Evolutionary conservation across 53 echinoderm and acorn worm genomes (phyloP).

Genomic region (Luidia sarsii): DNA sequence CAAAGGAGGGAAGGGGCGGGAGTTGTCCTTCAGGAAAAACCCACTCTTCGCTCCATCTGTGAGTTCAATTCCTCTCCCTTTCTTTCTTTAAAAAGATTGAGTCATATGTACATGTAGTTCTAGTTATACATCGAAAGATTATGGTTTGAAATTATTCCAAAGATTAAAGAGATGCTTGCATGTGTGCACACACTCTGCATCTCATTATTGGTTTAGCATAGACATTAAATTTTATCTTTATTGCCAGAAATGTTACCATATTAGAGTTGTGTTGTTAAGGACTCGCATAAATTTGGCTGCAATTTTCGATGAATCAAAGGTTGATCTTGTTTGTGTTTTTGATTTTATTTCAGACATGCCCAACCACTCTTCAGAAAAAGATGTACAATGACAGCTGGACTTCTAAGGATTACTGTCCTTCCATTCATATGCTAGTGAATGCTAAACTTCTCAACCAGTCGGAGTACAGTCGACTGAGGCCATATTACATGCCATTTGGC

Average conservation of each 20-base stretch:
- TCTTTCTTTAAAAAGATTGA: too few relatives aligned
- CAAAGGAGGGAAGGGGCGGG: constrained; percentile 15
- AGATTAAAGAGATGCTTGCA: too few relatives aligned
- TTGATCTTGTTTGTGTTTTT: too few relatives aligned
- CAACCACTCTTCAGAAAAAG: constrained; percentile 55
- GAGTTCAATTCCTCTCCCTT: too few relatives aligned
- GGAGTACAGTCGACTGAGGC: constrained; percentile 58
- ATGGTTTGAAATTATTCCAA: too few relatives aligned
- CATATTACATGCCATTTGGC: constrained; percentile 66
- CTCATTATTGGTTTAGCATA: background rate
- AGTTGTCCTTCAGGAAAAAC: constrained; percentile 32
- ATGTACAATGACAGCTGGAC: constrained; percentile 53
- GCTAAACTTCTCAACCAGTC: constrained; percentile 36
- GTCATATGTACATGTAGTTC: too few relatives aligned
- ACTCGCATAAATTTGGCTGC: too few relatives aligned
- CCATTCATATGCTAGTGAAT: constrained; percentile 52
- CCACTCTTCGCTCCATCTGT: constrained; percentile 23
- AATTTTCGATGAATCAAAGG: too few relatives aligned
- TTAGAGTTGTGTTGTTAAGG: too few relatives aligned
- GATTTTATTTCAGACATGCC: constrained; percentile 49
- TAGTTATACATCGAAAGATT: too few relatives aligned
- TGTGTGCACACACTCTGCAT: background rate
- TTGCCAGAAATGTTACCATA: too few relatives aligned
- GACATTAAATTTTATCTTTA: too few relatives aligned
- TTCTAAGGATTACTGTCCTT: constrained; percentile 14